Evolutionary conservation across 2,113 vertebrate genomes (phyloP).

Genomic region (Embiotoca jacksoni): DNA sequence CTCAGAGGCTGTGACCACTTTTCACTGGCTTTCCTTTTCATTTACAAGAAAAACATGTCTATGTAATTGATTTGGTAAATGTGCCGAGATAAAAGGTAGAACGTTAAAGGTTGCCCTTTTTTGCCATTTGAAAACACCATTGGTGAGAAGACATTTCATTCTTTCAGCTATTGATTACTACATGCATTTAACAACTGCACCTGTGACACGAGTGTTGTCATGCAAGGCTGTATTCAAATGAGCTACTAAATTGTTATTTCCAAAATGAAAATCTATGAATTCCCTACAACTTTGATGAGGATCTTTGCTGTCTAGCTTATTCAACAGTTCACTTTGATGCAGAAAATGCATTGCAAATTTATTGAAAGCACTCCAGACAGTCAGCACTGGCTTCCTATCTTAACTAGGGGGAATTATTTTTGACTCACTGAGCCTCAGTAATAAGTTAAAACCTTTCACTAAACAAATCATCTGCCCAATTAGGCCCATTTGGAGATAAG

Average conservation of each 20-base stretch:
- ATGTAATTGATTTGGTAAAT: background rate
- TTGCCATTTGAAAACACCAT: background rate
- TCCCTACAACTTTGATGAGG: conserved; percentile 12
- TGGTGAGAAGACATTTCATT: background rate
- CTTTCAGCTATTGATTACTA: background rate
- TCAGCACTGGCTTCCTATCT: conserved; percentile 35
- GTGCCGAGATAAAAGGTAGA: background rate
- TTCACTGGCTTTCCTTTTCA: conserved; percentile 14
- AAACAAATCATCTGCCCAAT: conserved; percentile 70
- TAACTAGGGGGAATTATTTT: conserved; percentile 57
- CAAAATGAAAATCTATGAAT: conserved; percentile 22
- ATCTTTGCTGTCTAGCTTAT: conserved; percentile 3
- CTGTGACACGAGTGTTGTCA: background rate
- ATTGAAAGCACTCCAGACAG: conserved; percentile 46
- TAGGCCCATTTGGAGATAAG: conserved; percentile 65
- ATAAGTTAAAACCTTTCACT: conserved; percentile 59
- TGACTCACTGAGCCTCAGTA: conserved; percentile 62
- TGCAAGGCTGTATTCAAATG: background rate
- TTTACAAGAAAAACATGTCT: background rate
- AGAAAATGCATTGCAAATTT: background rate
- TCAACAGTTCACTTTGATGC: conserved; percentile 47
- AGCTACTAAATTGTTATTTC: background rate
- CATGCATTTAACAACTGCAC: background rate
- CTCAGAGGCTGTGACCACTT: background rate
- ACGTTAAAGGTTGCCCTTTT: background rate